Base-by-base conservation (phyloP, 2,797 vertebrate species). In the Mus minutoides region DNA sequence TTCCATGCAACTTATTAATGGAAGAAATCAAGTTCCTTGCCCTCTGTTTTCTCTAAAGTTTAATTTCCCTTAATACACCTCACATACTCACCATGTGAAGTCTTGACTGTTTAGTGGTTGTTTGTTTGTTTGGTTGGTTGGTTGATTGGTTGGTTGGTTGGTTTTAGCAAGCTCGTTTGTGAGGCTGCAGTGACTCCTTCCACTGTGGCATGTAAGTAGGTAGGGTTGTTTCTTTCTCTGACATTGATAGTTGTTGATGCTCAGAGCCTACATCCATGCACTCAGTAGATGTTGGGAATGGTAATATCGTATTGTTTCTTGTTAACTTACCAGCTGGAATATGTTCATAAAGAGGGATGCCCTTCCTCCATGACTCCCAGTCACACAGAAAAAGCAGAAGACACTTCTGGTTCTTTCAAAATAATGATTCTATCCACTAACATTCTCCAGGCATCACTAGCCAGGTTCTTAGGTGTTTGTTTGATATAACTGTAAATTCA, bases 391-490 rank as follows among this genome's bases (percentile, higher is more conserved):
- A 88, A 71, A 52, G 2, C 21, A 64, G 24, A 22, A 64, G 31
- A 29, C 82, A 13, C 46, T 86, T 88, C 91, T 91, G 29, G 86
- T 69, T 87, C 24, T 94, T 92, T 92, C 88, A 89, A 87, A 94
- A 86, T 73, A 88, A 86, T 49, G 9, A 56, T 9, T 73, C 85
- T 31, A 12, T 77, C 75, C 3, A 79, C 43, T 64, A 17, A 12
- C 5, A 8, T 24, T 91, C 40, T 73, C 29, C 19, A 86, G 1
- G 0, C 1, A 22, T 31, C 37, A 80, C 60, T 29, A 78, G n/a
- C 43, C 64, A 37, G 80, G 43, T 82, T 86, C 43, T 10, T 40
- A 92, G 46, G 7, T 94, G 19, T 26, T 69, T 85, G 40, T n/a
- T n/a, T n/a, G n/a, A 13, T 86, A 40, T 92, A 24, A 34, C 14